Conservation (phyloP, 2,797 vertebrate species). For the Sciurus carolinensis region DNA sequence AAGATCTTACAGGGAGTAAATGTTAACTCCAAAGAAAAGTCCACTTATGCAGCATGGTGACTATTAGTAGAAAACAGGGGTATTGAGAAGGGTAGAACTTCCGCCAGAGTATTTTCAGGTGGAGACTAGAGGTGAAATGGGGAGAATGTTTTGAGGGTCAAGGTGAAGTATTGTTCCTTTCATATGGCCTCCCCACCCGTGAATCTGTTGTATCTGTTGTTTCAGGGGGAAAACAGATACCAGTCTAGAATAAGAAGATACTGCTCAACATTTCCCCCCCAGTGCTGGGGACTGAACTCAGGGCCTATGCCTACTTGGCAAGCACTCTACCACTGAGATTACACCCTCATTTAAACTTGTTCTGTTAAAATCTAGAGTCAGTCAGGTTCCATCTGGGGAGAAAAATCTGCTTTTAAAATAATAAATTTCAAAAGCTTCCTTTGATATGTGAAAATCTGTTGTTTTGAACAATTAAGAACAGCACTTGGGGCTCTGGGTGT, state of each 20-base stretch:
- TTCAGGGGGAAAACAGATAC: neutral
- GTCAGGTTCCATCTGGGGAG: neutral
- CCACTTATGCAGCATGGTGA: neutral
- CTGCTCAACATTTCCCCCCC: neutral
- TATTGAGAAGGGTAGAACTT: neutral
- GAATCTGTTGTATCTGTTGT: neutral
- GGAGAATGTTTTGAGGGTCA: neutral
- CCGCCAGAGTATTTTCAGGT: neutral
- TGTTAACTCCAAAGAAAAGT: neutral
- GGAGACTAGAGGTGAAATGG: neutral
- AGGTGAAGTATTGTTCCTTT: neutral
- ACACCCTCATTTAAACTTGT: neutral
- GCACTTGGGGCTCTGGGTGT: neutral
- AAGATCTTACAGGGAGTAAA: neutral
- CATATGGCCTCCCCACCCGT: neutral
- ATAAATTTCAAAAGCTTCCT: slow-evolving; percentile 20
- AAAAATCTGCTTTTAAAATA: neutral
- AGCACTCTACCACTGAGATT: too few relatives aligned
- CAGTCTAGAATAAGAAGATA: neutral
- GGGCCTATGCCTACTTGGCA: too few relatives aligned
- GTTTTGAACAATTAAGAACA: neutral
- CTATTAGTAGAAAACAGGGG: neutral
- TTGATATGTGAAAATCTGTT: neutral
- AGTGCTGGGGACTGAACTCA: neutral
- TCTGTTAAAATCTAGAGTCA: neutral